Conservation (phyloP, 2,113 vertebrate genomes). For the Neolamprologus falcicula region DNA sequence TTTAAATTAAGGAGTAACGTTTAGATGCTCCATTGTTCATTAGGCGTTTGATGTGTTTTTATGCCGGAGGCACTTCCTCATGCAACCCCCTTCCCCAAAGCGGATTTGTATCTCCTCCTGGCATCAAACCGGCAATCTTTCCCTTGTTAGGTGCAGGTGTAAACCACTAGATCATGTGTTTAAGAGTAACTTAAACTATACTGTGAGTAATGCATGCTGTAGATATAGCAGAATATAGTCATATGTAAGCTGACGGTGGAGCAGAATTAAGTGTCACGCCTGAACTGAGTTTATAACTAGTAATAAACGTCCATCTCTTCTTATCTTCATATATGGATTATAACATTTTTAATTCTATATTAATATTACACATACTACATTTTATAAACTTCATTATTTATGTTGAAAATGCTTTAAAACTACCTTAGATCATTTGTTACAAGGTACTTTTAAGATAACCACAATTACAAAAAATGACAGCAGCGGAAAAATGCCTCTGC, state of each 20-base stretch:
- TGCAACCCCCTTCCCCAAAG: neutral
- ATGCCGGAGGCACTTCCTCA: neutral
- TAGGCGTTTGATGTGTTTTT: neutral
- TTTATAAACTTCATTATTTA: neutral
- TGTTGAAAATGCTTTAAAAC: neutral
- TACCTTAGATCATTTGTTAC: neutral
- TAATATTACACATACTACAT: neutral
- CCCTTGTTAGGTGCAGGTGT: neutral
- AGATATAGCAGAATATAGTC: neutral
- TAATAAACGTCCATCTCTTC: neutral
- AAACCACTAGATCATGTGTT: neutral
- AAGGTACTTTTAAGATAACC: neutral
- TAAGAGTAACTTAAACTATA: neutral
- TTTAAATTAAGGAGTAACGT: neutral
- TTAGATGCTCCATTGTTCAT: neutral
- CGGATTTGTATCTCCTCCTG: neutral
- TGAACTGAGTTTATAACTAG: neutral
- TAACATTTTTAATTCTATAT: neutral
- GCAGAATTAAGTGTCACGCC: neutral
- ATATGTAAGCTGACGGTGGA: neutral
- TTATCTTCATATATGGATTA: neutral
- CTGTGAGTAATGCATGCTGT: neutral
- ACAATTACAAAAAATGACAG: neutral
- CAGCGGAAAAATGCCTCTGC: neutral
- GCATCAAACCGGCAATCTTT: neutral